Base-by-base conservation (phyloP, 1,140 invertebrate species). In the Drosophila varians region DNA sequence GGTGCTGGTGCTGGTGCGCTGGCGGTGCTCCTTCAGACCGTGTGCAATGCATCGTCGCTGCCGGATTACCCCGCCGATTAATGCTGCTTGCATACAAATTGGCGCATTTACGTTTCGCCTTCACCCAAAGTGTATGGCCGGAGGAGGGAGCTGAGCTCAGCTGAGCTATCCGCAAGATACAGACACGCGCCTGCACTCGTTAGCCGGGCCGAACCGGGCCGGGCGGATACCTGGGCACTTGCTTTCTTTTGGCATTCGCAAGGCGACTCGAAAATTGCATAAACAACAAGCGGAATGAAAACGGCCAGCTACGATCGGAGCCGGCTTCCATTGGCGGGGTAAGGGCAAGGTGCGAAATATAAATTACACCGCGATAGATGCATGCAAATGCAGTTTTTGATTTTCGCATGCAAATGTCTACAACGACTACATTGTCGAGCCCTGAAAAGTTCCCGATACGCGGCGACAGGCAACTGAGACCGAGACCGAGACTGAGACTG, bases 21-120 rank as follows among this genome's bases (percentile, higher is more conserved):
- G 57, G 21, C 16, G n/a, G n/a, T n/a, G n/a, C n/a, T n/a, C n/a
- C n/a, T n/a, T n/a, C n/a, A n/a, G n/a, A n/a, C 38, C 57, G 34
- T 40, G 62, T 77, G 78, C 78, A 74, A 82, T 52, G 78, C 77
- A 77, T 68, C 51, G 78, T 68, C 51, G 78, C 78, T 83, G 78
- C 78, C 78, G 78, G 78, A 83, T 83, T 79, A 86, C 82, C 69
- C 28, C 60, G 36, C 64, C 82, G 83, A 82, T 84, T 87, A 87
- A 87, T 86, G 83, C 82, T 79, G 65, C 74, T 57, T 87, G 82
- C 82, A 87, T 87, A 87, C 82, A 87, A 87, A 87, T 87, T 87
- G 82, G 82, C 82, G 80, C 80, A 84, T 84, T 84, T 84, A 60
- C 65, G 68, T 62, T 38, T 66, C 42, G 42, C 54, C 46, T 51